Percentiles rank a stretch among this genome's conserved stretches.
Evolutionary conservation across 92 coral and sea anemone genomes (phyloP).

Genomic region (Virgularia gustaviana): DNA sequence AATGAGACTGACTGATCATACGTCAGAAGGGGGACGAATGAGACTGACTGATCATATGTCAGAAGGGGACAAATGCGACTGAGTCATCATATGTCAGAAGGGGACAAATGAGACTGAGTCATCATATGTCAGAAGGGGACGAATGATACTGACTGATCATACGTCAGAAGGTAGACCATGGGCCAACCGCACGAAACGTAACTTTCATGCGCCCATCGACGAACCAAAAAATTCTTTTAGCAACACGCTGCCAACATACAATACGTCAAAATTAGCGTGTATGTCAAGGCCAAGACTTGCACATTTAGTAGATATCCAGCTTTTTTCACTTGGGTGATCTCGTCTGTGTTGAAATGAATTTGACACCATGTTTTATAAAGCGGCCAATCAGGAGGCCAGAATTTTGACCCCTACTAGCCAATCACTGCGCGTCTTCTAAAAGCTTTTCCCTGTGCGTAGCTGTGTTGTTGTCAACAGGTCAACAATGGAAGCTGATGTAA

Average conservation of each 20-base stretch:
- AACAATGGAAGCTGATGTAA: slow-evolving; percentile 33
- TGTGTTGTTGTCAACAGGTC: too few relatives aligned
- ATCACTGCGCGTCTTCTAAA: neutral
- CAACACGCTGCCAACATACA: neutral
- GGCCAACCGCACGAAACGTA: slow-evolving; percentile 15
- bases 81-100: too few relatives aligned
- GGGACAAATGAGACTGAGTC: too few relatives aligned
- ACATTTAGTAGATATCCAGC: slow-evolving; percentile 23
- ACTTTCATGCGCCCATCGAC: slow-evolving; percentile 30
- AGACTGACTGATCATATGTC: too few relatives aligned
- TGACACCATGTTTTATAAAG: slow-evolving; percentile 16
- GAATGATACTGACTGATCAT: too few relatives aligned
- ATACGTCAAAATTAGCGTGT: slow-evolving; percentile 14
- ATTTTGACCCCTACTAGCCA: slow-evolving; percentile 25
- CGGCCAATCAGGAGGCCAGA: slow-evolving; percentile 14
- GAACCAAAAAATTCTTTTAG: slow-evolving; percentile 29
- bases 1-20: too few relatives aligned
- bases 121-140: too few relatives aligned
- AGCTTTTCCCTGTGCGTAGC: neutral
- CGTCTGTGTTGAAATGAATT: slow-evolving; percentile 20
- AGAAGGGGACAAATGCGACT: too few relatives aligned
- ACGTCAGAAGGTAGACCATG: slow-evolving; percentile 10
- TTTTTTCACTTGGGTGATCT: neutral
- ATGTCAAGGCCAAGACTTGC: slow-evolving; percentile 28
- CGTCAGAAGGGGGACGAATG: too few relatives aligned